Evolutionary conservation across 2,113 vertebrate genomes (phyloP), one percentile per base, ranked within the genome.

Genomic region (Cervus canadensis): DNA sequence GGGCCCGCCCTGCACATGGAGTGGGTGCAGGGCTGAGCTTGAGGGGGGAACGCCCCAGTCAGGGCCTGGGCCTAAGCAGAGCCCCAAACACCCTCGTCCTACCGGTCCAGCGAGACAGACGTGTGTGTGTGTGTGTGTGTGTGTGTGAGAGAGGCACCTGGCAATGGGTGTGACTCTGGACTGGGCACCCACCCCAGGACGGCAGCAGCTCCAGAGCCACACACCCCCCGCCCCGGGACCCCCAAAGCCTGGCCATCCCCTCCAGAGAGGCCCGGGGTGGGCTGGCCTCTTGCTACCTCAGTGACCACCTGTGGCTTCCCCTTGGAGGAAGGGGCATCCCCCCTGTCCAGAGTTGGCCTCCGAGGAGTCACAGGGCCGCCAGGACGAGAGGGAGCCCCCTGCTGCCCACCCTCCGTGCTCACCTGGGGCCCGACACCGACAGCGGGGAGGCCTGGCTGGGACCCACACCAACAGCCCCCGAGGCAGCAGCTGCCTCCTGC

Each of bases 371-470:
- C 5, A 5, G 12, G 78, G 78, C 48, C 33, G 1, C 3, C 8
- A 23, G 45, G 21, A 13, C 48, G 54, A 79, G 45, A 64, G 45
- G 26, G 17, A 4, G 8, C 14, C 50, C n/a, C 25, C 23, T 43
- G 71, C 40, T 25, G 4, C 0, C 89, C 94, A 11, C 12, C 60
- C 45, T 10, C 7, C 5, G 33, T 48, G 2, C 98, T 15, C 99
- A 99, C 99, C 99, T 99, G 98, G 92, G 92, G 57, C 4, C 81
- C 2, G 59, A 48, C 0, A 98, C 25, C 0, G 98, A 98, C 60
- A 98, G 98, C 54, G 94, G 98, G 97, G 98, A 94, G n/a, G 96
- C 98, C 48, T 98, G 98, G 85, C 98, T 98, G 0, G 97, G 93
- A 30, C 98, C 98, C 15, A 98, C 98, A 97, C 98, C 98, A 91